A percentile compares a stretch with the other conserved stretches of the same genome.
phyloP scores from a whole-genome alignment of 23 tunicate genomes.

The Corella eumyota region DNA sequence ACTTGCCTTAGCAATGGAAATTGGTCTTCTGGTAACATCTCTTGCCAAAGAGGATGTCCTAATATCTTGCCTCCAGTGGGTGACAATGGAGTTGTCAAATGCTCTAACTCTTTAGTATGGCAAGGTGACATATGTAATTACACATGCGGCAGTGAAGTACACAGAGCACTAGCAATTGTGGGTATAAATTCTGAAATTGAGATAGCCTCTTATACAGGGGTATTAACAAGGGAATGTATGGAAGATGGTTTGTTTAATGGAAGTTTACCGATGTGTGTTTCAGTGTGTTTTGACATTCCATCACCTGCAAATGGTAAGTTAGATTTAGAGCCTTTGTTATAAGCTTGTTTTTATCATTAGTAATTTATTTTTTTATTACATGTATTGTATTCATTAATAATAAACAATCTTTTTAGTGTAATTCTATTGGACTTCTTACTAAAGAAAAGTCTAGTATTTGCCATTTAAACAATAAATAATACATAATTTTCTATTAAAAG shows the following conservation, averaged over 20 bases:
- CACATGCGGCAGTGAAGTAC: slow-evolving; percentile 12
- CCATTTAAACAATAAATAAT: too few relatives aligned
- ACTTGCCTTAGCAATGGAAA: slow-evolving; percentile 16
- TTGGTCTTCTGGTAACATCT: slow-evolving; percentile 22
- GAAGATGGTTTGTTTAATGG: slow-evolving; percentile 43
- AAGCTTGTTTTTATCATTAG: too few relatives aligned
- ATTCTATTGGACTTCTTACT: too few relatives aligned
- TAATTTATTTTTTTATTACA: too few relatives aligned
- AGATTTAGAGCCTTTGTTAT: background rate
- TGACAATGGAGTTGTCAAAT: slow-evolving; percentile 12
- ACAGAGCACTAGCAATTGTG: slow-evolving; percentile 18
- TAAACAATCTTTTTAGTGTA: too few relatives aligned
- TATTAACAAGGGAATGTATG: slow-evolving; percentile 22
- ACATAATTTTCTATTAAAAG: too few relatives aligned
- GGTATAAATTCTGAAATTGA: slow-evolving; percentile 6
- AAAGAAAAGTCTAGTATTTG: too few relatives aligned
- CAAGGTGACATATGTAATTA: slow-evolving; percentile 39
- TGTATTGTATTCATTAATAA: too few relatives aligned
- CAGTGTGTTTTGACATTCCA: slow-evolving; percentile 19
- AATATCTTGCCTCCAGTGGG: slow-evolving; percentile 1
- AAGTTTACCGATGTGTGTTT: slow-evolving; percentile 24
- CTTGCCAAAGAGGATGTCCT: slow-evolving; percentile 38
- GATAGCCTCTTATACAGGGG: background rate
- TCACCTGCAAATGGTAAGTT: slow-evolving; percentile 25
- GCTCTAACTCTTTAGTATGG: slow-evolving; percentile 10